These are phyloP conservation scores for Conops quadrifasciatus DNA, from an alignment of 2,888 invertebrate species.

Conservation along the genomic window DNA sequence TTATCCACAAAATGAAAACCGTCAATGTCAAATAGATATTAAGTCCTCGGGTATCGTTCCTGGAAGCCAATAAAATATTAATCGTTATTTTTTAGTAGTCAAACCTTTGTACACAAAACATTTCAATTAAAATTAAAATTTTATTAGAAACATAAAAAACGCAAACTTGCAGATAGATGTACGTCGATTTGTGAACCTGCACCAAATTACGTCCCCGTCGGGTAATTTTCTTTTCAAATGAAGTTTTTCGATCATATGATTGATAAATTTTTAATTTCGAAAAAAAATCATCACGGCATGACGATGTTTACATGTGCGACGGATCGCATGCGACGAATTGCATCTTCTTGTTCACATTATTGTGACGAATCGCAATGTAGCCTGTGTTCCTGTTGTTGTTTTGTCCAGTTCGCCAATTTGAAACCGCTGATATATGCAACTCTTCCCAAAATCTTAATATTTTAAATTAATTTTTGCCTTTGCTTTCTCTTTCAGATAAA, in stretches of 20 bases:
- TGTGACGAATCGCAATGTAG: no score
- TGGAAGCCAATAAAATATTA: constrained; percentile 39
- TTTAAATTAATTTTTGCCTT: no score
- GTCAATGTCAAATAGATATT: constrained; percentile 39
- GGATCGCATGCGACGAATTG: no score
- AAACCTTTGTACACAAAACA: neutral
- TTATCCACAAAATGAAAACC: constrained; percentile 51
- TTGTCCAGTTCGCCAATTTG: no score
- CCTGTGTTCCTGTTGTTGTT: no score
- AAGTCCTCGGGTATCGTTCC: constrained; percentile 41
- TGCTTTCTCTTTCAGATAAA: no score
- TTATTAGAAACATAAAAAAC: constrained; percentile 35
- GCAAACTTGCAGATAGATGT: constrained; percentile 52
- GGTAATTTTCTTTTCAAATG: constrained; percentile 53
- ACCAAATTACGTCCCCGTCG: constrained; percentile 52
- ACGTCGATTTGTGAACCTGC: constrained; percentile 53
- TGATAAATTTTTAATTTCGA: constrained; percentile 45
- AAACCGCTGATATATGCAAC: no score
- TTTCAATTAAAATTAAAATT: constrained; percentile 16
- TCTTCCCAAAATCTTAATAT: no score
- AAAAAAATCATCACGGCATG: constrained; percentile 16
- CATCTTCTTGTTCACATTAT: no score
- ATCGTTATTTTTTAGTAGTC: constrained; percentile 25
- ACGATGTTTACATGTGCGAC: no score
- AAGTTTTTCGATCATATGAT: constrained; percentile 63